Conservation (phyloP, 2,113 vertebrate species). For the Perca schrenkii region DNA sequence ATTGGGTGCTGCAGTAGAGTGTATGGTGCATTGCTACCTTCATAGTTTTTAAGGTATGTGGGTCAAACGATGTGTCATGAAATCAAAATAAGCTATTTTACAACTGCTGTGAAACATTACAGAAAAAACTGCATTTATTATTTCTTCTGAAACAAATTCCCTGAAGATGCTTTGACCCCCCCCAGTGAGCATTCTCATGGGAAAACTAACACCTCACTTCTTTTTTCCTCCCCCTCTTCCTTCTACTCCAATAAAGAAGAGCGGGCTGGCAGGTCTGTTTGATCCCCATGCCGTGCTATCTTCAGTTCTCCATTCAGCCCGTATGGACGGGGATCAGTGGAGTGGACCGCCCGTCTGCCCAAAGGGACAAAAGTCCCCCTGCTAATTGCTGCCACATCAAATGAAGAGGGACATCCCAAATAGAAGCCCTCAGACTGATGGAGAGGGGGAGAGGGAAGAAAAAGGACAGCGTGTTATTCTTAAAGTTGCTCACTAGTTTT, state of each 20-base stretch:
- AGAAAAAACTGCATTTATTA: not conserved
- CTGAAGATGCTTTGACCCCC: constrained; percentile 19
- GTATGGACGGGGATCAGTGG: constrained; percentile 89
- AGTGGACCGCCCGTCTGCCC: constrained; percentile 85
- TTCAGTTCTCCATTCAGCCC: constrained; percentile 82
- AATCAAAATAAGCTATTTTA: not conserved
- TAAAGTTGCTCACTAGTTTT: constrained; percentile 44
- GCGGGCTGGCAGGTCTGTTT: constrained; percentile 78
- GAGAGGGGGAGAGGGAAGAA: constrained; percentile 63
- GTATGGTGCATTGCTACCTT: not conserved
- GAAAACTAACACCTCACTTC: constrained; percentile 87
- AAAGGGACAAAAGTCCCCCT: constrained; percentile 87
- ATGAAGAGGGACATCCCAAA: constrained; percentile 85
- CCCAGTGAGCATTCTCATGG: constrained; percentile 83
- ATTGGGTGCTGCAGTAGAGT: not conserved
- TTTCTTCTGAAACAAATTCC: constrained; percentile 1
- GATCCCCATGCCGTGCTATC: constrained; percentile 72
- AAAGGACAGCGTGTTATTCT: constrained; percentile 60
- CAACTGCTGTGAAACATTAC: not conserved
- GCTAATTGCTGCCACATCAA: constrained; percentile 94
- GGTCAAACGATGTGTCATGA: not conserved
- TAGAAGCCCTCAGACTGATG: constrained; percentile 85
- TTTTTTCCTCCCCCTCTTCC: constrained; percentile 65
- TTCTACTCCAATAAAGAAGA: constrained; percentile 75
- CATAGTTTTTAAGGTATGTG: not conserved